A percentile compares a stretch with the other conserved stretches of the same genome.
Conservation (phyloP, 2,113 vertebrate genomes). For the Ovis canadensis region DNA sequence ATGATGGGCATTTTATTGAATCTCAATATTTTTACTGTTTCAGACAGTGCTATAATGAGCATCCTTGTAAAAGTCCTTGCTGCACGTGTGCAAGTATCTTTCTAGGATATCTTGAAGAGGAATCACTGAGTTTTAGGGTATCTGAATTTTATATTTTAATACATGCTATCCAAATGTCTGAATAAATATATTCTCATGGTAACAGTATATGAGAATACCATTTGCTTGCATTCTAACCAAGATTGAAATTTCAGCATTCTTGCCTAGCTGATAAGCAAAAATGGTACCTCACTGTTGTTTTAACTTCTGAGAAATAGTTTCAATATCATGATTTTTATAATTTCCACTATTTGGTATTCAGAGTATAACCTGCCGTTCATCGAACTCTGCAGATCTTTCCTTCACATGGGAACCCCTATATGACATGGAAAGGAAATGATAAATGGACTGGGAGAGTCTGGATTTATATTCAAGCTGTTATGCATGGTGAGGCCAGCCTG, state of each 20-base stretch:
- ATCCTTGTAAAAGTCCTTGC: neutral
- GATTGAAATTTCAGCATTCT: neutral
- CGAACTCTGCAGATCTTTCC: neutral
- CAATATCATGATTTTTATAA: neutral
- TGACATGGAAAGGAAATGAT: neutral
- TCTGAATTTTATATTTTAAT: neutral
- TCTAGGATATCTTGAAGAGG: neutral
- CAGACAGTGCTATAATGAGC: neutral
- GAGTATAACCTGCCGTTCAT: neutral
- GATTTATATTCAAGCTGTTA: neutral
- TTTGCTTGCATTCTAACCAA: neutral
- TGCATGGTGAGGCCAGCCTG: neutral
- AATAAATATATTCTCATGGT: neutral
- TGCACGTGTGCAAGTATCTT: neutral
- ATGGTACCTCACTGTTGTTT: neutral
- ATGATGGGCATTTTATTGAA: neutral
- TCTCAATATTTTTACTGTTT: neutral
- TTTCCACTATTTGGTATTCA: neutral
- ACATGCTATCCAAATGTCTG: neutral
- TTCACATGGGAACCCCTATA: neutral
- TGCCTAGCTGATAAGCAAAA: neutral
- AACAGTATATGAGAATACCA: neutral
- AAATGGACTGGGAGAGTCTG: neutral
- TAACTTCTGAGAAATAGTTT: neutral
- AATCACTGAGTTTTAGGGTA: neutral